Conservation (phyloP, 2,797 vertebrate species). For the Rhinichthys osculus region DNA sequence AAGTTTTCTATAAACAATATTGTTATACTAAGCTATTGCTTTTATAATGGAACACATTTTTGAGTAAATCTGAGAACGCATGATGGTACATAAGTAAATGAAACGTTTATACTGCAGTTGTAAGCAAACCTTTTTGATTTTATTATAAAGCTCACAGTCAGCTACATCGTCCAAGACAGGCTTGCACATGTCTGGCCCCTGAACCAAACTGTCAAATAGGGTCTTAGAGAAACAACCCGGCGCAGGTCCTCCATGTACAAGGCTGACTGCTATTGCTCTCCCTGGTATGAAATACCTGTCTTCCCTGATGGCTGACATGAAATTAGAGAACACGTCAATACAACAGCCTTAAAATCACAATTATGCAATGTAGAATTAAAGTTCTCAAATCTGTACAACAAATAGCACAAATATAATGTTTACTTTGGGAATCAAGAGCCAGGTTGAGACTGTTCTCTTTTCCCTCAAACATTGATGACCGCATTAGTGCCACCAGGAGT, state of each 20-base stretch:
- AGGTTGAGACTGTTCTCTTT: slow-evolving; percentile 2
- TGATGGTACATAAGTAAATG: background rate
- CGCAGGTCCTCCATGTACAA: slow-evolving; percentile 13
- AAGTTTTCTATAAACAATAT: background rate
- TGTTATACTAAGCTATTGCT: background rate
- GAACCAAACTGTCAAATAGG: background rate
- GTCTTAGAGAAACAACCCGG: background rate
- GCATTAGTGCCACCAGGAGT: slow-evolving; percentile 20
- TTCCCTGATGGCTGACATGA: slow-evolving; percentile 3
- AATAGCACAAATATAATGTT: background rate
- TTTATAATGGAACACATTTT: background rate
- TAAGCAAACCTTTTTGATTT: slow-evolving; percentile 17
- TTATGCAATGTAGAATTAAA: background rate
- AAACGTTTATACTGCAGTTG: background rate
- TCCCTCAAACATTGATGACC: slow-evolving; percentile 34
- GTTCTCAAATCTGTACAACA: background rate
- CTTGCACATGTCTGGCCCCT: background rate
- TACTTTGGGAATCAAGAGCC: slow-evolving; percentile 3
- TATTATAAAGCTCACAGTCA: slow-evolving; percentile 1
- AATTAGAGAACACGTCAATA: background rate
- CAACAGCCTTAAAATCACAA: background rate
- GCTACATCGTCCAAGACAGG: background rate
- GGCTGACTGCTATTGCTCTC: slow-evolving; percentile 11
- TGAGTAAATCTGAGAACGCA: background rate
- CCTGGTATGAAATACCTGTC: slow-evolving; percentile 6